Percentiles rank a stretch among this genome's conserved stretches.
Evolutionary conservation across 2,888 invertebrate species (phyloP).

Genomic region (Himalopsyche tibetana): DNA sequence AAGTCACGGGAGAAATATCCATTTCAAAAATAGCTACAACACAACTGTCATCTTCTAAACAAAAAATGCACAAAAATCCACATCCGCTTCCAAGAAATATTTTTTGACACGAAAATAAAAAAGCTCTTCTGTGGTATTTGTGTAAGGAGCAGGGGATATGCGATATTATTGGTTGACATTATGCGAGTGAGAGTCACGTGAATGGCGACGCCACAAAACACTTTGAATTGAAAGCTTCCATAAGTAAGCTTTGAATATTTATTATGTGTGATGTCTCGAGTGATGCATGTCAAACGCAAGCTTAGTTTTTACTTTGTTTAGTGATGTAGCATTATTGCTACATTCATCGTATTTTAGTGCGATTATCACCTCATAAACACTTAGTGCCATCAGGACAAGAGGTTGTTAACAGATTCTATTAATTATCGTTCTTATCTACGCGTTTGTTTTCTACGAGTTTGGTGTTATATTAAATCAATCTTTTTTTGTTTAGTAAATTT

Average conservation of each 20-base stretch:
- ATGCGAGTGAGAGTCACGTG: constrained; percentile 16
- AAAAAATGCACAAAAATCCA: constrained; percentile 13
- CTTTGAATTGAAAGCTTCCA: constrained; percentile 29
- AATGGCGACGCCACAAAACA: constrained; percentile 11
- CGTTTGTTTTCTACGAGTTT: no score
- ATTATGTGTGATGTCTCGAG: background rate
- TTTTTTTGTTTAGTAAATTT: no score
- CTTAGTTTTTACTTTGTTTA: no score
- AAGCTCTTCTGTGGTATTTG: background rate
- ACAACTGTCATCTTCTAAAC: constrained; percentile 15
- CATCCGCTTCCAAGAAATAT: constrained; percentile 22
- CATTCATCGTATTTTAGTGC: no score
- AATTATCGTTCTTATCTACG: no score
- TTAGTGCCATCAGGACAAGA: no score
- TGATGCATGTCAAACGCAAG: constrained; percentile 6
- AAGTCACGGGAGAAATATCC: no score
- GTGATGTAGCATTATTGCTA: no score
- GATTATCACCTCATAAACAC: no score
- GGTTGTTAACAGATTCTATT: no score
- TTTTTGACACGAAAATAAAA: constrained; percentile 37
- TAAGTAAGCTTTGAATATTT: constrained; percentile 25
- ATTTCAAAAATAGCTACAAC: no score
- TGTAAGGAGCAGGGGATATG: constrained; percentile 9
- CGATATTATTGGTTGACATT: constrained; percentile 37
- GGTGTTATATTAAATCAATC: no score